Base-by-base conservation (phyloP, 1,140 invertebrate species). In the Thalassaphorura encarpata region DNA sequence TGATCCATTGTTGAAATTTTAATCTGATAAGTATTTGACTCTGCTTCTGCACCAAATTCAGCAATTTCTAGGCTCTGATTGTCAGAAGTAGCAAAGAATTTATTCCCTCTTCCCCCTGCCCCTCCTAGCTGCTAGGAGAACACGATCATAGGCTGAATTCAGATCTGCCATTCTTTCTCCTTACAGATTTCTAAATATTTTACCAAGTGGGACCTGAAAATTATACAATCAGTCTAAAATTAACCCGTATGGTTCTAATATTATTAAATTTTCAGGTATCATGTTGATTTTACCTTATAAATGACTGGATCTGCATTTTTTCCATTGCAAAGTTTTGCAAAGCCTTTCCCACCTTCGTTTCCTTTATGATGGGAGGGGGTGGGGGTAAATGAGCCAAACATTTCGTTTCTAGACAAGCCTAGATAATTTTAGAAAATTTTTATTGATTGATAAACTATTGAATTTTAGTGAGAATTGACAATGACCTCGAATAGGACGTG, bases 81-180 rank as follows among this genome's bases (percentile, higher is more conserved):
- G 19, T 78, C 80, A 66, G 87, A 83, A 0, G 84, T 83, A 21
- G 85, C 76, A 70, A 97, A 99, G 74, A 87, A 97, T 52, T 82
- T 75, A 74, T 99, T 99, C 4, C 96, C 96, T 71, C 87, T 84
- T 0, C 96, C 96, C 5, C 96, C 96, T 1, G 87, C 83, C 24
- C 96, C 96, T 2, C 96, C 96, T 71, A 13, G 95, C 93, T 13
- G 85, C 93, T 21, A 99, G 76, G 73, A 95, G 98, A 76, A 93
- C 84, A 28, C 84, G 75, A 24, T 80, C 80, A n/a, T 79, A 73
- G 54, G 76, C 67, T 23, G 60, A 54, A n/a, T 76, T 70, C 29
- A 97, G 73, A 69, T 90, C 83, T 26, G 82, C 81, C 3, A 95
- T 69, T 57, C 86, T 72, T 24, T 75, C 69, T 1, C 83, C 83